Percentiles rank a stretch among this genome's conserved stretches.
Evolutionary conservation across 1,140 invertebrate genomes (phyloP).

Genomic region (Anastatus disparis): DNA sequence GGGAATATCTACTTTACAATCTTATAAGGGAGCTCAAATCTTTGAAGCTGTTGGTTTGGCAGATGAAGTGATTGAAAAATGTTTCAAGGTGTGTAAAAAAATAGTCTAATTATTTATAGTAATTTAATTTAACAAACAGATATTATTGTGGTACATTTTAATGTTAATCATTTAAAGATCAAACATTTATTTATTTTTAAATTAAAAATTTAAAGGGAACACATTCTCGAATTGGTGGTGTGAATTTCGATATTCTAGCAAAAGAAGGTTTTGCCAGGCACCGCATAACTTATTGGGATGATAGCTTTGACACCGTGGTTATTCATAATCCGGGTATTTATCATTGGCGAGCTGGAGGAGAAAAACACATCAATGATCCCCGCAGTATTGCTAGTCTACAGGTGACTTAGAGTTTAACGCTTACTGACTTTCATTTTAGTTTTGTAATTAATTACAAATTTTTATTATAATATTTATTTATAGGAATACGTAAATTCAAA

Average conservation of each 20-base stretch:
- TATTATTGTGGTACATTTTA: background rate
- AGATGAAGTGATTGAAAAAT: slow-evolving; percentile 92
- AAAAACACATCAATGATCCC: slow-evolving; percentile 98
- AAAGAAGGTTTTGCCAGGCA: slow-evolving; percentile 89
- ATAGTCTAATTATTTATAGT: slow-evolving; percentile 44
- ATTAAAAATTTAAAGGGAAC: slow-evolving; percentile 75
- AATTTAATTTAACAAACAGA: slow-evolving; percentile 51
- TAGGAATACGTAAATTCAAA: slow-evolving; percentile 88
- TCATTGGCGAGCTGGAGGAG: slow-evolving; percentile 96
- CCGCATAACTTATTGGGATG: slow-evolving; percentile 79
- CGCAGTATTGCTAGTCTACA: slow-evolving; percentile 92
- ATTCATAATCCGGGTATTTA: slow-evolving; percentile 94
- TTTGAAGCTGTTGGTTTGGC: slow-evolving; percentile 97
- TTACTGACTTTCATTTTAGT: background rate
- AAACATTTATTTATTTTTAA: slow-evolving; percentile 11
- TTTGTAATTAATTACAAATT: background rate
- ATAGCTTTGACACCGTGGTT: slow-evolving; percentile 79
- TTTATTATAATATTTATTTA: slow-evolving; percentile 10
- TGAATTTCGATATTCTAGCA: slow-evolving; percentile 89
- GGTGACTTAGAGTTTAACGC: slow-evolving; percentile 54
- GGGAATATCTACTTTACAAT: slow-evolving; percentile 98
- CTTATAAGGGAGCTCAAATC: slow-evolving; percentile 99
- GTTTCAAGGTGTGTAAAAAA: slow-evolving; percentile 77
- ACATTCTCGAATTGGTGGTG: slow-evolving; percentile 93
- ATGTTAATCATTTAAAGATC: too few species aligned